Evolutionary conservation across 2,113 vertebrate genomes (phyloP), one percentile per base, ranked within the genome.

Genomic region (Larimichthys crocea): DNA sequence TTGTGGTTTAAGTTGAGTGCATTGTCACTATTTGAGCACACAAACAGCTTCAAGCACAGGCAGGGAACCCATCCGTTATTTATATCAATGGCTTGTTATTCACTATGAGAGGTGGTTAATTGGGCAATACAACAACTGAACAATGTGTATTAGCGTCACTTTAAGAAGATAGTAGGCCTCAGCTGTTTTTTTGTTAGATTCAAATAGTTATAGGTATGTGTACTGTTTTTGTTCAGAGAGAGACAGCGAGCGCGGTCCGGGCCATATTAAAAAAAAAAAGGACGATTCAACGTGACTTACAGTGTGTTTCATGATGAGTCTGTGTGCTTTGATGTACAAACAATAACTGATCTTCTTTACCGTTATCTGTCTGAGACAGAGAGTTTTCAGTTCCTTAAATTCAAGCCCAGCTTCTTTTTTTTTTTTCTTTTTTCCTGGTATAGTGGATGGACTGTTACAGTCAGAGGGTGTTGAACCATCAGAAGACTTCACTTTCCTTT

Each of bases 301-400:
- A 9, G 35, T 12, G 22, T 86, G 60, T 79, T 85, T 80, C 16
- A 65, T 40, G 68, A 65, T 81, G 64, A 87, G 80, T 63, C 78
- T 46, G 65, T 59, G 40, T 3, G 53, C 91, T 90, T 91, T 91
- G 91, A 92, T 93, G 83, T 76, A 79, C 66, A 79, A 76, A 85
- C 82, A 87, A 82, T 74, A 91, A 90, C 86, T 82, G 85, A 88
- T 86, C 83, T 66, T 88, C 76, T 81, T 88, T 89, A 86, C 88
- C 85, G 89, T 93, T 94, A 93, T 93, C 91, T 88, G 86, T 80
- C 84, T 82, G 72, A 93, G 82, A 91, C 89, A 83, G 78, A 82
- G 86, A 76, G 60, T 87, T 94, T 90, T 94, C 93, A 92, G 90
- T 94, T 95, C 92, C 93, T 61, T 87, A 92, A 90, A 91, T 75